A percentile compares a stretch with the other conserved stretches of the same genome.
Evolutionary conservation across 2,113 vertebrate genomes (phyloP).

Genomic region (Zosterops lateralis): DNA sequence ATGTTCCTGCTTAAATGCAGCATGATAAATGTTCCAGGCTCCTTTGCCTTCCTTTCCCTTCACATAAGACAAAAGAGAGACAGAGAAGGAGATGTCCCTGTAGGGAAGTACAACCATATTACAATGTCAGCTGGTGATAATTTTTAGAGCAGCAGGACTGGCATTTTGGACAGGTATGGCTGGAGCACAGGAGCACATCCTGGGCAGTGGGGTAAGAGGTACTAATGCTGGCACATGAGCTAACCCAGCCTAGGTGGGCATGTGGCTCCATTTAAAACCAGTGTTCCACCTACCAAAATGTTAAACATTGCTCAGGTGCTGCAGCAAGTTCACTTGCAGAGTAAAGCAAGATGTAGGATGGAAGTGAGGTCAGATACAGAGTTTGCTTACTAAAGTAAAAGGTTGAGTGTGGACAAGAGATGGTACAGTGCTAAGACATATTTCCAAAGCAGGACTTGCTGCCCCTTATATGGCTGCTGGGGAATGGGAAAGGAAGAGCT

Average conservation of each 20-base stretch:
- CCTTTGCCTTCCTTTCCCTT: not conserved
- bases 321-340: not conserved
- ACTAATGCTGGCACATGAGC: not conserved
- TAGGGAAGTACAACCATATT: not conserved
- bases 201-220: not conserved
- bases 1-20: not conserved
- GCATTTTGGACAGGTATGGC: not conserved
- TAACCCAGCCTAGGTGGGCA: not conserved
- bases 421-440: not conserved
- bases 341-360: not conserved
- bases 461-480: not conserved
- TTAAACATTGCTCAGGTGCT: not conserved
- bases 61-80: not conserved
- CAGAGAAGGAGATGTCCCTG: not conserved
- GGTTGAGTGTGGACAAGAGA: not conserved
- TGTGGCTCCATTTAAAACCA: not conserved
- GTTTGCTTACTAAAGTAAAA: not conserved
- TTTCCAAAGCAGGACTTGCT: not conserved
- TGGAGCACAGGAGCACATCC: not conserved
- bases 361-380: not conserved
- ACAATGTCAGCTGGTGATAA: not conserved
- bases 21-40: not conserved
- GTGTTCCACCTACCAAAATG: not conserved
- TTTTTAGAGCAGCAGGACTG: not conserved
- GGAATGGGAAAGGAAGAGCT: not conserved